phyloP scores from a whole-genome alignment of 92 coral and sea anemone genomes.

The Epizoanthus ramosus region DNA sequence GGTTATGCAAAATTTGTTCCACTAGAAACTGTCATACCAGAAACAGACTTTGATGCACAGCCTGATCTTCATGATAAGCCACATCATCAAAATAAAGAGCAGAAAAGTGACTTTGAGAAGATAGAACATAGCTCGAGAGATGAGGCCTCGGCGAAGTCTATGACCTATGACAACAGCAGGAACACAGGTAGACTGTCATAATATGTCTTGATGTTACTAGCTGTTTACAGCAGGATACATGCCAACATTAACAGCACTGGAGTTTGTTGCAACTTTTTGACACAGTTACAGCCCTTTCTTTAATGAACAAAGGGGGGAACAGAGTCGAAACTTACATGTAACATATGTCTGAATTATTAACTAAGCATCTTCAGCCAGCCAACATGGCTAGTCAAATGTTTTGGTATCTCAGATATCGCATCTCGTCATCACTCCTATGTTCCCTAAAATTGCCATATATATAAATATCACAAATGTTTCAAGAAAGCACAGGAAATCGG shows the following conservation, averaged over 20 bases:
- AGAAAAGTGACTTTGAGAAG: background rate
- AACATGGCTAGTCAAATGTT: too few relatives aligned
- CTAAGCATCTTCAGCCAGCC: too few relatives aligned
- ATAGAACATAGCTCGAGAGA: background rate
- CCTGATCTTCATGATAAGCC: background rate
- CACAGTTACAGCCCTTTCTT: too few relatives aligned
- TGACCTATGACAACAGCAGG: constrained; percentile 7
- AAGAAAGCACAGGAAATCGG: too few relatives aligned
- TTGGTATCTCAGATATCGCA: too few relatives aligned
- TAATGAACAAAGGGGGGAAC: too few relatives aligned
- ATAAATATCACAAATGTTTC: too few relatives aligned
- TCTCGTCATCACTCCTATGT: too few relatives aligned
- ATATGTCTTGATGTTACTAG: background rate
- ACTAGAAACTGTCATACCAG: constrained; percentile 60
- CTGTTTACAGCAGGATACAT: background rate
- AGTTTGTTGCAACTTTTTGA: background rate
- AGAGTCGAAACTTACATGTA: too few relatives aligned
- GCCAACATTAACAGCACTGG: background rate
- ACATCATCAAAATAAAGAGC: background rate
- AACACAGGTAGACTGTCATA: background rate
- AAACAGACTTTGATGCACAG: constrained; percentile 50
- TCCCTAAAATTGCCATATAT: too few relatives aligned
- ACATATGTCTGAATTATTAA: too few relatives aligned
- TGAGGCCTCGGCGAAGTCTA: background rate
- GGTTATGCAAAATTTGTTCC: constrained; percentile 56